phyloP scores from a whole-genome alignment of 2,888 invertebrate genomes.

The Catocala nupta region DNA sequence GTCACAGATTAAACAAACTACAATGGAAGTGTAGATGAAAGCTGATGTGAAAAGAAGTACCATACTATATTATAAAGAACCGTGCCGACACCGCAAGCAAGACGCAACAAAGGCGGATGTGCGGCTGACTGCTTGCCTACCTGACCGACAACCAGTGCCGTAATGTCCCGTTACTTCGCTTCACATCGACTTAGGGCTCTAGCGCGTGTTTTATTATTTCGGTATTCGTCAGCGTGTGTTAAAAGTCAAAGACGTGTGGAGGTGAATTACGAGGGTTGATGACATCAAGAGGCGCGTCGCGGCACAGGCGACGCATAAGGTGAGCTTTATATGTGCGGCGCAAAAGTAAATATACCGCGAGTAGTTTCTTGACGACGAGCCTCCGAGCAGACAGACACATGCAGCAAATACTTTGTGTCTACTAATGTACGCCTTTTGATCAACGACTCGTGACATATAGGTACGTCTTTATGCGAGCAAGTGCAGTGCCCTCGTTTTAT shows the following conservation, averaged over 20 bases:
- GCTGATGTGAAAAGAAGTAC: conserved; percentile 52
- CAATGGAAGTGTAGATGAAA: conserved; percentile 54
- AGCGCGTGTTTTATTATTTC: conserved; percentile 27
- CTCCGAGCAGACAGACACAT: conserved; percentile 8
- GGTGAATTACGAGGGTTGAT: conserved; percentile 27
- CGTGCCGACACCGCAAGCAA: conserved; percentile 28
- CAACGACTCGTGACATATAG: conserved; percentile 59
- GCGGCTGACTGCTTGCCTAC: conserved; percentile 61
- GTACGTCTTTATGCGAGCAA: conserved; percentile 41
- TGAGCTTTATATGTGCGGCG: conserved; percentile 2
- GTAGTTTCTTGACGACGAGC: conserved; percentile 2
- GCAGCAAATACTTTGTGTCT: conserved; percentile 19
- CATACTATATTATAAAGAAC: not conserved
- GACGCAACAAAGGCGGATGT: conserved; percentile 61
- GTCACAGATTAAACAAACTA: conserved; percentile 35
- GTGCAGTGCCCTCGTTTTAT: conserved; percentile 69
- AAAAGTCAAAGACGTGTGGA: not conserved
- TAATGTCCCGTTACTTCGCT: conserved; percentile 58
- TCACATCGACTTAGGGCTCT: conserved; percentile 28
- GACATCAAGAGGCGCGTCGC: conserved; percentile 24
- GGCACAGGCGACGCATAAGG: no score
- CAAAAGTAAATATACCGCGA: conserved; percentile 7
- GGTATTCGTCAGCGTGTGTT: not conserved
- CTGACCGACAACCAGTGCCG: conserved; percentile 51
- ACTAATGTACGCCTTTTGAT: conserved; percentile 58